Percentiles rank a stretch among this genome's conserved stretches.
Evolutionary conservation across 2,888 invertebrate genomes (phyloP).

Genomic region (Slavum lentiscoides): DNA sequence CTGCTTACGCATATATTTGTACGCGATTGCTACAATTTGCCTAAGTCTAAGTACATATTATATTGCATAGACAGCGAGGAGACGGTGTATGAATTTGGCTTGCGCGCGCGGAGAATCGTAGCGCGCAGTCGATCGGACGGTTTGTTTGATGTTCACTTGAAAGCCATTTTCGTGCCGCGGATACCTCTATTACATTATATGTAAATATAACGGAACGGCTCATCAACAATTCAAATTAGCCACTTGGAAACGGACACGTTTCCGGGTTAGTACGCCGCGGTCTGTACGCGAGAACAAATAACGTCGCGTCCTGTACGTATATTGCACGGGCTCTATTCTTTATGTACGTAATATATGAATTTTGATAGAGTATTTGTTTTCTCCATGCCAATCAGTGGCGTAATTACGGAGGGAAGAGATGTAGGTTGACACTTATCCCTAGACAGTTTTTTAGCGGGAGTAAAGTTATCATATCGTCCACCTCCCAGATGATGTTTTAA

Average conservation of each 20-base stretch:
- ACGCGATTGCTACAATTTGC: not conserved
- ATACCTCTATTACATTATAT: not conserved
- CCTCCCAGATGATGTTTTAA: too few species aligned
- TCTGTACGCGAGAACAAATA: not conserved
- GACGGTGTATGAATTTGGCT: not conserved
- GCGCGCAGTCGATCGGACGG: not conserved
- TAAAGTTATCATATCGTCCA: too few species aligned
- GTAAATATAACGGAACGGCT: not conserved
- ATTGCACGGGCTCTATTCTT: too few species aligned
- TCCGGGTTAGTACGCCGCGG: not conserved
- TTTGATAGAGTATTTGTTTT: too few species aligned
- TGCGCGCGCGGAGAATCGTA: not conserved
- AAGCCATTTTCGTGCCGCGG: slow-evolving; percentile 28
- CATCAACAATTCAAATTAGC: slow-evolving; percentile 36
- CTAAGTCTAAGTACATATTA: not conserved
- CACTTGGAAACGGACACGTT: slow-evolving; percentile 22
- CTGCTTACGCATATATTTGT: not conserved
- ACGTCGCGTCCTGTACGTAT: too few species aligned
- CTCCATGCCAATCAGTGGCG: too few species aligned
- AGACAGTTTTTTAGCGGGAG: too few species aligned
- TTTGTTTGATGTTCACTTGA: slow-evolving; percentile 34
- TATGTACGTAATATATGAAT: too few species aligned
- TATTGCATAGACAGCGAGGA: too few species aligned
- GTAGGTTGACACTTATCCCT: too few species aligned
- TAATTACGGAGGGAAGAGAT: too few species aligned